These are phyloP conservation scores for Isoperla grammatica DNA, from an alignment of 2,888 invertebrate species.

Conservation along the genomic window DNA sequence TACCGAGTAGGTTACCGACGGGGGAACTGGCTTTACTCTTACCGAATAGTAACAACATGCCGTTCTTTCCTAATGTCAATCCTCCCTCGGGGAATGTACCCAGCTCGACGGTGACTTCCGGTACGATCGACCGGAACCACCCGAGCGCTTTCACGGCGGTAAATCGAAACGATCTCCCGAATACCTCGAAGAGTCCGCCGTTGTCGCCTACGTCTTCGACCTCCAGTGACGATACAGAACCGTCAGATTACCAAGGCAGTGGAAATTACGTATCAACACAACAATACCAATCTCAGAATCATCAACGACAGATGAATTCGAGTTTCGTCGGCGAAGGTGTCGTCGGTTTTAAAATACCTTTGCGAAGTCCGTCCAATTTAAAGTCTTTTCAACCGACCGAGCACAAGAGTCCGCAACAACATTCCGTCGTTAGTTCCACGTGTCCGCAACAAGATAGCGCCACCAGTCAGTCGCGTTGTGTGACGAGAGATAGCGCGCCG, in stretches of 20 bases:
- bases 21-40: conserved; percentile 62
- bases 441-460: background rate
- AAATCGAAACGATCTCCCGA: conserved; percentile 1
- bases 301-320: background rate
- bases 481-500: background rate
- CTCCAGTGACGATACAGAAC: conserved; percentile 15
- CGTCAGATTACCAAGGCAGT: conserved; percentile 20
- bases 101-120: conserved; percentile 22
- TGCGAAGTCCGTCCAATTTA: conserved; percentile 10
- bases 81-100: conserved; percentile 36
- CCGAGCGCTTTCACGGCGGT: conserved; percentile 46
- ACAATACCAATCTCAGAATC: conserved; percentile 6
- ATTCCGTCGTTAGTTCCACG: conserved; percentile 5
- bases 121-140: conserved; percentile 35
- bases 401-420: conserved; percentile 17
- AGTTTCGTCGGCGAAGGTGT: no score
- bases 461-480: background rate
- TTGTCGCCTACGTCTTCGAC: conserved; percentile 27
- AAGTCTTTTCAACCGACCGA: conserved; percentile 19
- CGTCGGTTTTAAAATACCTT: conserved; percentile 15
- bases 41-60: conserved; percentile 49
- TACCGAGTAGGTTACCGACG: conserved; percentile 58
- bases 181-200: conserved; percentile 16
- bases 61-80: conserved; percentile 29
- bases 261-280: conserved; percentile 4